Evolutionary conservation across 2,888 invertebrate species (phyloP), one percentile per base, ranked within the genome.

Genomic region (Hyalella azteca): DNA sequence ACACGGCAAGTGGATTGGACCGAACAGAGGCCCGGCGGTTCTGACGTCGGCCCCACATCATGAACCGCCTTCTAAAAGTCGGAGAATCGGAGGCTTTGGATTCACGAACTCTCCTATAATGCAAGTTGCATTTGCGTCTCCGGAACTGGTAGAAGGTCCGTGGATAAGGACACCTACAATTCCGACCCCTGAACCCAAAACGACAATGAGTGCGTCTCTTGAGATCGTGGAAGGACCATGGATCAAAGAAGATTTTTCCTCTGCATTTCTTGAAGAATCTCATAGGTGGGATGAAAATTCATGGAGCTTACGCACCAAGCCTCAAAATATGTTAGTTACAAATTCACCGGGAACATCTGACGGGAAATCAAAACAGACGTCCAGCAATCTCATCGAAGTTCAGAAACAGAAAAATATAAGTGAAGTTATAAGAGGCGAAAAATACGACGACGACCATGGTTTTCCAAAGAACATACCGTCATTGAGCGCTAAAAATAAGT

Each of bases 1-100:
- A n/a, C 66, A 66, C 4, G 66, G 66, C 32, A 66, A 66, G 26
- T 66, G 66, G 66, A 22, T 66, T 2, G 66, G 66, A 7, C 66
- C 66, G 19, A 66, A 66, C 66, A 66, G 66, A 19, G 66, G 66
- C 4, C 66, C 66, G 13, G 66, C 66, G 19, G 66, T 19, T 15
- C 66, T 36, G 0, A 19, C 9, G 19, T 2, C 36, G 32, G 66
- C 36, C 7, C 36, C 36, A 4, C 4, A 66, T 66, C 11, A 19
- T n/a, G 4, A 1, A 66, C 19, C 66, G 7, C n/a, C 66, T 29
- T 54, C 29, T 5, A 0, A 11, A 1, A 26, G 3, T 29, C n/a
- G n/a, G n/a, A n/a, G n/a, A n/a, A n/a, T n/a, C n/a, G n/a, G n/a
- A n/a, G n/a, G n/a, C n/a, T n/a, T 29, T 29, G 32, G 13, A 66